phyloP scores from a whole-genome alignment of 2,888 invertebrate species.

The Peribatodes rhomboidaria region DNA sequence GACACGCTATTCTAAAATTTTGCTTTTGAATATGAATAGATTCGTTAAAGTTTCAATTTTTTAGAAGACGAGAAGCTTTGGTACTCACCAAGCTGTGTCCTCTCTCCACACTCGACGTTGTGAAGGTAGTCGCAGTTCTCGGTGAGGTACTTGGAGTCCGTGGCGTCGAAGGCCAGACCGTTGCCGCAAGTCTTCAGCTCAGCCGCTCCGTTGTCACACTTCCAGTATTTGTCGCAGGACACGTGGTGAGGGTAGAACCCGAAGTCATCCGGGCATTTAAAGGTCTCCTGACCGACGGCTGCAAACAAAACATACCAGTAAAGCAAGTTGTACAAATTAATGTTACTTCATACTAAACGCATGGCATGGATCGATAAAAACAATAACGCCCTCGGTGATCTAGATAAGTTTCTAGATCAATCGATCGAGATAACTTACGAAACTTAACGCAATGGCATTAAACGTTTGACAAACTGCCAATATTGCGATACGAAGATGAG shows the following conservation, averaged over 20 bases:
- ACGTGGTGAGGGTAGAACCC: slow-evolving; percentile 96
- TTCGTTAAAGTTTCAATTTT: neutral
- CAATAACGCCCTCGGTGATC: slow-evolving; percentile 28
- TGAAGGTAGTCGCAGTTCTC: slow-evolving; percentile 98
- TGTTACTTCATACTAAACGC: slow-evolving; percentile 6
- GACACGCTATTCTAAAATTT: neutral
- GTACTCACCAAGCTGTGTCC: slow-evolving; percentile 92
- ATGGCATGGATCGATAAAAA: slow-evolving; percentile 41
- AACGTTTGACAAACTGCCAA: slow-evolving; percentile 60
- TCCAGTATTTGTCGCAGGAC: slow-evolving; percentile 98
- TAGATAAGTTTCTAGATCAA: slow-evolving; percentile 24
- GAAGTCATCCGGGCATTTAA: slow-evolving; percentile 97
- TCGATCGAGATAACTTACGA: slow-evolving; percentile 34
- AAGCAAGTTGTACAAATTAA: neutral
- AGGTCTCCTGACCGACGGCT: slow-evolving; percentile 92
- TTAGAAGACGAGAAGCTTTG: neutral
- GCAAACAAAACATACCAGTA: slow-evolving; percentile 61
- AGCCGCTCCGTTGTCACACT: slow-evolving; percentile 95
- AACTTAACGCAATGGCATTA: slow-evolving; percentile 28
- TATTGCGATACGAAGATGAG: slow-evolving; percentile 59
- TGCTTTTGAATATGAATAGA: neutral
- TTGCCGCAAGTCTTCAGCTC: slow-evolving; percentile 97
- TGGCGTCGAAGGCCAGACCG: slow-evolving; percentile 96
- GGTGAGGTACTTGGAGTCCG: slow-evolving; percentile 95
- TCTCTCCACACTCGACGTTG: slow-evolving; percentile 97